Base-by-base conservation (phyloP, 2,888 invertebrate genomes). In the Horisme vitalbata region DNA sequence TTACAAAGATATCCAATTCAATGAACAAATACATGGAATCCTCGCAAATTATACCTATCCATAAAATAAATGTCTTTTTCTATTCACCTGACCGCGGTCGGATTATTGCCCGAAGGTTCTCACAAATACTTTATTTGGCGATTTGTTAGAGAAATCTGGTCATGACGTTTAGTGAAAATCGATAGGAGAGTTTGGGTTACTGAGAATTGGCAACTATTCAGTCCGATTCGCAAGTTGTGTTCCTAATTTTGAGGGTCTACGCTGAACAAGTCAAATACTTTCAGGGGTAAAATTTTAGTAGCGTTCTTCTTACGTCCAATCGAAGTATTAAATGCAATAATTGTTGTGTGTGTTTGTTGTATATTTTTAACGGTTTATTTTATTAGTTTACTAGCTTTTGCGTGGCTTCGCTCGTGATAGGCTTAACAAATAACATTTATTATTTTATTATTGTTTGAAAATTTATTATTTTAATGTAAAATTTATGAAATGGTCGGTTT, bases 111-210 rank as follows among this genome's bases (percentile, higher is more conserved):
- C 12, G 23, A 37, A 33, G 33, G 28, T 34, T 33, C 32, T 31
- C n/a, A n/a, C 37, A 10, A 34, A 43, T 44, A 37, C 30, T 45
- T 46, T 50, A 50, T 50, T 50, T 45, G 47, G 14, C 50, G 46
- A 50, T 54, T 45, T 44, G 41, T 46, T 41, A 34, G 13, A 18
- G 36, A 24, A 41, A 45, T 45, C 41, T 53, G 53, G 14, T 27
- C 11, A 13, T 8, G 53, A 53, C 49, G 26, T 41, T 51, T 43
- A 51, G 34, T 41, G 41, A 35, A 30, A 46, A 48, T 45, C 36
- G 41, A 48, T 43, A 30, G 11, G 23, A 33, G 18, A 18, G 8
- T 31, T 20, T 4, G 36, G 20, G 14, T 26, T 15, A 20, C 33
- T 26, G 23, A 7, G 20, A 31, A 31, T 46, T 30, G 35, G 39